phyloP scores from a whole-genome alignment of 2,113 vertebrate species.

The Sinocyclocheilus anshuiensis region DNA sequence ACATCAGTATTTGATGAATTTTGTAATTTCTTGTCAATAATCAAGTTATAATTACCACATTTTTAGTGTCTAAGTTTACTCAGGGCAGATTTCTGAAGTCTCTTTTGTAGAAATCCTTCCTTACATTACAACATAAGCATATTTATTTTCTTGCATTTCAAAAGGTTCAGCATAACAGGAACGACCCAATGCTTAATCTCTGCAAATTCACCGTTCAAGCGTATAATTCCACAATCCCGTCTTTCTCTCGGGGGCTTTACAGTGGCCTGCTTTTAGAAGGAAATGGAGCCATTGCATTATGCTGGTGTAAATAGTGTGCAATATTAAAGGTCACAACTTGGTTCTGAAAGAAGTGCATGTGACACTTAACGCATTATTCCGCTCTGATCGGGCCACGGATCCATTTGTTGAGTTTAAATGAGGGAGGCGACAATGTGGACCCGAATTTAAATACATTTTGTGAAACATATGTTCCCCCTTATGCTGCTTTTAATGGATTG shows the following conservation, averaged over 20 bases:
- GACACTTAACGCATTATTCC: conserved; percentile 21
- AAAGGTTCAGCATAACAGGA: neutral
- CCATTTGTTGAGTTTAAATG: conserved; percentile 8
- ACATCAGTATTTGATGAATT: neutral
- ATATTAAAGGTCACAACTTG: conserved; percentile 17
- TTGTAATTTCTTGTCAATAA: neutral
- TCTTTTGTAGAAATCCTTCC: neutral
- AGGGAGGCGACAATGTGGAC: neutral
- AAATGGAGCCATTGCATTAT: conserved; percentile 26
- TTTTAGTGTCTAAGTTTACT: neutral
- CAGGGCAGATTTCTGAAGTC: neutral
- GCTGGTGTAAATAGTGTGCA: neutral
- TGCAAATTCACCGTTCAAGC: conserved; percentile 10
- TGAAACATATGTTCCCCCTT: conserved; percentile 5
- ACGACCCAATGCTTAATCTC: neutral
- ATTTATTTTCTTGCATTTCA: neutral
- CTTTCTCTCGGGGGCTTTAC: neutral
- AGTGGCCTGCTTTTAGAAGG: conserved; percentile 12
- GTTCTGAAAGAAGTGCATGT: neutral
- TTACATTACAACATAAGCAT: neutral
- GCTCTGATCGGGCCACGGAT: neutral
- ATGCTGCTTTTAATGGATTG: neutral
- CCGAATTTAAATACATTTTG: neutral
- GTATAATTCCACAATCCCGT: conserved; percentile 24
- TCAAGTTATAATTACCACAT: neutral